Base-by-base conservation (phyloP, 2,113 vertebrate species). In the Numenius arquata region DNA sequence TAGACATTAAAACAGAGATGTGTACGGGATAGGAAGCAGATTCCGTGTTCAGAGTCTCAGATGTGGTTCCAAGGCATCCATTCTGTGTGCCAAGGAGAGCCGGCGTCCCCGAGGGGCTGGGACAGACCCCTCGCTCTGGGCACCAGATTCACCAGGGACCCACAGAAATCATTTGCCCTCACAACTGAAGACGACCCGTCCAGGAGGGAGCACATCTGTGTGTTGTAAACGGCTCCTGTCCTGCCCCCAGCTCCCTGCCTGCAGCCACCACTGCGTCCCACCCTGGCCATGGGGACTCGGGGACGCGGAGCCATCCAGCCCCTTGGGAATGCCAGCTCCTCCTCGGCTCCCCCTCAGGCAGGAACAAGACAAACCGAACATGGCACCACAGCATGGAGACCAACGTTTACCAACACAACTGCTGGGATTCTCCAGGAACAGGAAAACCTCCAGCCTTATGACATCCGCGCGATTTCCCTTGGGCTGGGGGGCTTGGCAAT, bases 31-130 rank as follows among this genome's bases (percentile, higher is more conserved):
- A 6, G 50, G 56, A 47, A 58, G 70, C 8, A 52, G 62, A 6
- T 30, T 26, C 32, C 3, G 2, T 3, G 7, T 30, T n/a, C 2
- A 0, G 29, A 7, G 8, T 4, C 52, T 7, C 4, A 14, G 61
- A 41, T 4, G 3, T 4, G 11, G 75, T 19, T 58, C 45, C 50
- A 7, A 32, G 15, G 48, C 20, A 30, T 11, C 8, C 53, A 17
- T 55, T 55, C 29, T 30, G 16, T 10, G 29, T 15, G 29, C 53
- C 53, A 55, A 30, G 29, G 53, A 55, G 53, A 55, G 29, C 16
- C 16, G 9, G 16, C 5, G 8, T 30, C 30, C 53, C 53, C 53
- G 16, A 18, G 29, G 53, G 53, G 27, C 52, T 3, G 15, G 15
- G 52, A 53, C 47, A 16, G n/a, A 36, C 30, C 12, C 27, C 66